Percentiles rank a stretch among this genome's conserved stretches.
Evolutionary conservation across 2,797 vertebrate species (phyloP).

Genomic region (Cyclopterus lumpus): DNA sequence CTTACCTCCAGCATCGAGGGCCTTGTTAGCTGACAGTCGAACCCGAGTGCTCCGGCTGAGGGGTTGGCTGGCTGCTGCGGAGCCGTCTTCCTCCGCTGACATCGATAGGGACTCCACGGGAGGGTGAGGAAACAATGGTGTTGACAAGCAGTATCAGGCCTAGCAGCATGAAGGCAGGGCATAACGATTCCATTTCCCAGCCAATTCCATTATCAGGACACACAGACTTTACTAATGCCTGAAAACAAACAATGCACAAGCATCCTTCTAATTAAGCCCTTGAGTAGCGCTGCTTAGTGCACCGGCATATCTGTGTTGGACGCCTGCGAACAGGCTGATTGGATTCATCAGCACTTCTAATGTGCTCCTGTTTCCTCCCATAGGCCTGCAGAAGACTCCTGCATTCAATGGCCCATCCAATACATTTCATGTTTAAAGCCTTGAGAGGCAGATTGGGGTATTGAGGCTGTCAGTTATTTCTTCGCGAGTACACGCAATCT

Average conservation of each 20-base stretch:
- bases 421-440: slow-evolving; percentile 40
- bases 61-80: slow-evolving; percentile 59
- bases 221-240: slow-evolving; percentile 81
- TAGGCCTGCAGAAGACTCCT: slow-evolving; percentile 55
- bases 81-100: slow-evolving; percentile 68
- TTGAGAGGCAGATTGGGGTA: slow-evolving; percentile 44
- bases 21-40: slow-evolving; percentile 67
- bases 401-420: slow-evolving; percentile 65
- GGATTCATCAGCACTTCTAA: slow-evolving; percentile 81
- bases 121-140: slow-evolving; percentile 76
- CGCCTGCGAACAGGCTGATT: slow-evolving; percentile 80
- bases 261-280: slow-evolving; percentile 84
- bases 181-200: slow-evolving; percentile 80
- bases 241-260: slow-evolving; percentile 82
- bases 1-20: slow-evolving; percentile 47
- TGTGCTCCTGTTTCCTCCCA: slow-evolving; percentile 71
- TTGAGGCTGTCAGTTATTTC: slow-evolving; percentile 44
- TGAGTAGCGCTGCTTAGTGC: slow-evolving; percentile 78
- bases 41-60: slow-evolving; percentile 56
- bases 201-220: slow-evolving; percentile 83
- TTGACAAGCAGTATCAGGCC: slow-evolving; percentile 80
- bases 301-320: slow-evolving; percentile 75
- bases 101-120: slow-evolving; percentile 75
- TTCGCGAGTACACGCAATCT: slow-evolving; percentile 48
- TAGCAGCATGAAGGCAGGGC: slow-evolving; percentile 74